phyloP scores from a whole-genome alignment of 2,797 vertebrate genomes.

The Rhynchotus rufescens region DNA sequence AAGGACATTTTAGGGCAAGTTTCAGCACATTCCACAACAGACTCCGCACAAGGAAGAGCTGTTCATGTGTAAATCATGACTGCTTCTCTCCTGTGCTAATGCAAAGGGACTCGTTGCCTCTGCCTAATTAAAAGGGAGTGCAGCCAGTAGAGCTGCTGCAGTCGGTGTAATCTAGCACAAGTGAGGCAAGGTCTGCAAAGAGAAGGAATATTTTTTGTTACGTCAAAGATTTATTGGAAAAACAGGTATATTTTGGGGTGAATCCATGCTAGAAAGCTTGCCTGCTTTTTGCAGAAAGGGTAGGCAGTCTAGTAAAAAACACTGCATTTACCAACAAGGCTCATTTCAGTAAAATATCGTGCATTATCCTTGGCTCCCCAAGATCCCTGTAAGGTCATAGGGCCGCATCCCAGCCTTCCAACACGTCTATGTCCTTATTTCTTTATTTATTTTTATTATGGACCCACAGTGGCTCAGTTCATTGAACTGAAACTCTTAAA shows the following conservation, averaged over 20 bases:
- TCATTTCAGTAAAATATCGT: not conserved
- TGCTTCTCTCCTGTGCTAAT: not conserved
- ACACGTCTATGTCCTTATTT: not conserved
- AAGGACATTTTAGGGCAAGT: not conserved
- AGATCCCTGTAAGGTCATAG: not conserved
- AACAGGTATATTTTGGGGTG: not conserved
- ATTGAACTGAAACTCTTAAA: not conserved
- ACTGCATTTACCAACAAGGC: not conserved
- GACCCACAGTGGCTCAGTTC: not conserved
- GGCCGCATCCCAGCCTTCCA: not conserved
- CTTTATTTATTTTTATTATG: not conserved
- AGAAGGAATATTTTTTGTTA: not conserved
- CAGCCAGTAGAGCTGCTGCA: not conserved
- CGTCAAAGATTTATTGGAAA: not conserved
- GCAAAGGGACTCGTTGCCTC: accelerated
- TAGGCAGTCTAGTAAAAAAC: not conserved
- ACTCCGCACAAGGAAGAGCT: not conserved
- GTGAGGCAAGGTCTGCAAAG: not conserved
- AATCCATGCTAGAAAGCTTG: accelerated
- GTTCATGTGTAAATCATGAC: not conserved
- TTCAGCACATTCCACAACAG: not conserved
- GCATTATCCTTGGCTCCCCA: not conserved
- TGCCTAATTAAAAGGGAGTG: not conserved
- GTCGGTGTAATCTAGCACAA: not conserved
- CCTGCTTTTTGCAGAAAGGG: not conserved